Conservation (phyloP, 2,113 vertebrate species). For the Anolis sagrei region DNA sequence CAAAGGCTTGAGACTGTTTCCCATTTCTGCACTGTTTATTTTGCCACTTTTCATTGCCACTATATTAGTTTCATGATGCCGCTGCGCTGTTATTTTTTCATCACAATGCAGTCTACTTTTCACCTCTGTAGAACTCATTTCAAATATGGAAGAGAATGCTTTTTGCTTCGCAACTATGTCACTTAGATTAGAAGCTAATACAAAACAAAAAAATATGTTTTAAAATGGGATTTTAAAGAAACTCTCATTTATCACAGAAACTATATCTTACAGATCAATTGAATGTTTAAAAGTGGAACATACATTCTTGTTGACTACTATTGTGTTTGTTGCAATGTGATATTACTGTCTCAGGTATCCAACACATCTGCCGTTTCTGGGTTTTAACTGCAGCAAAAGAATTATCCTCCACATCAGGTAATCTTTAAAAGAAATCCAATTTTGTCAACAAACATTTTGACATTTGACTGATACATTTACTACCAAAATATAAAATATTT, state of each 20-base stretch:
- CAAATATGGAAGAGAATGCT: constrained; percentile 56
- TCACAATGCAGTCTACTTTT: constrained; percentile 22
- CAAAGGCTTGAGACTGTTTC: constrained; percentile 32
- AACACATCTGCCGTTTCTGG: constrained; percentile 62
- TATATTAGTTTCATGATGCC: constrained; percentile 16
- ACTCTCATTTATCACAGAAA: neutral
- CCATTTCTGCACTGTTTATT: constrained; percentile 26
- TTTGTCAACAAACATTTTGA: neutral
- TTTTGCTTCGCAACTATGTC: constrained; percentile 54
- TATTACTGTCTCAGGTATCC: constrained; percentile 66
- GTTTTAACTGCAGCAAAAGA: constrained; percentile 52
- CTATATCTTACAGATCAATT: neutral
- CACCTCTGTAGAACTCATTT: constrained; percentile 47
- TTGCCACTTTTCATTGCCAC: constrained; percentile 27
- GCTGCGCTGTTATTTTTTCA: constrained; percentile 10
- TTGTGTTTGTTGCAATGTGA: constrained; percentile 53
- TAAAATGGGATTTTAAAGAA: constrained; percentile 6
- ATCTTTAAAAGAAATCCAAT: constrained; percentile 63
- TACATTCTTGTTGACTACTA: constrained; percentile 33
- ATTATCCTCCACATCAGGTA: constrained; percentile 60
- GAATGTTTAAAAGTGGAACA: constrained; percentile 57
- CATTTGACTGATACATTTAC: neutral
- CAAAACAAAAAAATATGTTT: neutral
- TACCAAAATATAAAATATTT: constrained; percentile 3
- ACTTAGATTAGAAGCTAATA: constrained; percentile 43